A percentile compares a stretch with the other conserved stretches of the same genome.
Conservation (phyloP, 2,888 invertebrate genomes). For the Chrysina gloriosa region DNA sequence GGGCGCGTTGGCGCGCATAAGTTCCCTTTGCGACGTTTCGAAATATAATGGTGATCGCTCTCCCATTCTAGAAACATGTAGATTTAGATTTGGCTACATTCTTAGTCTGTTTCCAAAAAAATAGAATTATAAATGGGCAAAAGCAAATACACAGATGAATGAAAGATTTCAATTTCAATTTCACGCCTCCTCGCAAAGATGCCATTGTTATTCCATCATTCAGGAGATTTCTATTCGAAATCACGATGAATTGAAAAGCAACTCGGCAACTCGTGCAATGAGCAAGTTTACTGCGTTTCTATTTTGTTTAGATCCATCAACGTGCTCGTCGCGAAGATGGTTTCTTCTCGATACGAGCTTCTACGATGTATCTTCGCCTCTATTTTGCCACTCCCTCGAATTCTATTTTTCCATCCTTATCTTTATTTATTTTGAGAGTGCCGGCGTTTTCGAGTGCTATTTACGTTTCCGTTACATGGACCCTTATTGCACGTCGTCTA, state of each 20-base stretch:
- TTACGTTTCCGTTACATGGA: slow-evolving; percentile 15
- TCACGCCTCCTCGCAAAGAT: no score
- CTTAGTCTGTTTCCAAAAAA: no score
- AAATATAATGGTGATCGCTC: slow-evolving; percentile 20
- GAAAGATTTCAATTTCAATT: no score
- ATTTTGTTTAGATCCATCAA: not conserved
- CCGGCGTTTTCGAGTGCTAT: slow-evolving; percentile 10
- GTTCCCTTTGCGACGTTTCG: slow-evolving; percentile 10
- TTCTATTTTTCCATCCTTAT: slow-evolving; percentile 27
- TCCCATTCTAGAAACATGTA: not conserved
- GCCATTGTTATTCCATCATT: not conserved
- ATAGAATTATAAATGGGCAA: no score
- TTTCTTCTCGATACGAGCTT: slow-evolving; percentile 16
- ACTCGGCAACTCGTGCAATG: slow-evolving; percentile 9
- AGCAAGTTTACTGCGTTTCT: slow-evolving; percentile 3
- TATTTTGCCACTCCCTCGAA: not conserved
- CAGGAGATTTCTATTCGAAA: not conserved
- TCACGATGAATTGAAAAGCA: slow-evolving; percentile 15
- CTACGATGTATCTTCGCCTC: not conserved
- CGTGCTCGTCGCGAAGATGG: not conserved
- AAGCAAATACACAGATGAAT: no score
- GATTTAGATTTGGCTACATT: no score
- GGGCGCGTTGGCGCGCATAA: slow-evolving; percentile 1
- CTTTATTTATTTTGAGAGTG: slow-evolving; percentile 22
- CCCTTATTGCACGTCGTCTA: slow-evolving; percentile 13